Percentiles rank a stretch among this genome's conserved stretches.
Evolutionary conservation across 2,113 vertebrate species (phyloP).

Genomic region (Grammomys surdaster): DNA sequence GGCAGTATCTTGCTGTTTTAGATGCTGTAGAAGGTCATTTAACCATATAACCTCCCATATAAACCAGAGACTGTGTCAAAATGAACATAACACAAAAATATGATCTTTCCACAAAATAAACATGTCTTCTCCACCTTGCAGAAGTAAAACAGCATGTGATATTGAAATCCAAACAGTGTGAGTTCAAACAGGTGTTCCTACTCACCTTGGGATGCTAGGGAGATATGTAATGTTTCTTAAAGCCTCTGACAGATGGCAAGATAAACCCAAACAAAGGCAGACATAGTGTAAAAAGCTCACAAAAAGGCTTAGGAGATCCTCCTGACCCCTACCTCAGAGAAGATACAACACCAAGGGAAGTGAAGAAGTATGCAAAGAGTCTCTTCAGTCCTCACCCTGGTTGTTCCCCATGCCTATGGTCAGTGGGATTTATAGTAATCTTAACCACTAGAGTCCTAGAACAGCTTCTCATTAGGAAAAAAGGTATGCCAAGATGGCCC

Average conservation of each 20-base stretch:
- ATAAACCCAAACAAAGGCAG: not conserved
- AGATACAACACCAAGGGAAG: too few relatives aligned
- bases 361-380: not conserved
- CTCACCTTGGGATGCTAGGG: not conserved
- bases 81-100: not conserved
- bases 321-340: not conserved
- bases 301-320: too few relatives aligned
- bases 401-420: not conserved
- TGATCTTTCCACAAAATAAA: not conserved
- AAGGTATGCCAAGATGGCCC: not conserved
- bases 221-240: not conserved
- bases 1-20: conserved; percentile 46
- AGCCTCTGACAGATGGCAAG: not conserved
- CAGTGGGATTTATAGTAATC: not conserved
- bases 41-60: not conserved
- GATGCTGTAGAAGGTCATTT: not conserved
- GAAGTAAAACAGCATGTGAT: not conserved
- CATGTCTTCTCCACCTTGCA: not conserved
- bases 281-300: not conserved
- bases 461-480: not conserved
- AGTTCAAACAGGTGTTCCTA: not conserved
- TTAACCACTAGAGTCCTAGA: not conserved
- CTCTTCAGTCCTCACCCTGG: not conserved
- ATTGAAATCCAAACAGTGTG: not conserved
- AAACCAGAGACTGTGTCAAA: conserved; percentile 44